Evolutionary conservation across 2,888 invertebrate species (phyloP).

Genomic region (Apamea epomidion): DNA sequence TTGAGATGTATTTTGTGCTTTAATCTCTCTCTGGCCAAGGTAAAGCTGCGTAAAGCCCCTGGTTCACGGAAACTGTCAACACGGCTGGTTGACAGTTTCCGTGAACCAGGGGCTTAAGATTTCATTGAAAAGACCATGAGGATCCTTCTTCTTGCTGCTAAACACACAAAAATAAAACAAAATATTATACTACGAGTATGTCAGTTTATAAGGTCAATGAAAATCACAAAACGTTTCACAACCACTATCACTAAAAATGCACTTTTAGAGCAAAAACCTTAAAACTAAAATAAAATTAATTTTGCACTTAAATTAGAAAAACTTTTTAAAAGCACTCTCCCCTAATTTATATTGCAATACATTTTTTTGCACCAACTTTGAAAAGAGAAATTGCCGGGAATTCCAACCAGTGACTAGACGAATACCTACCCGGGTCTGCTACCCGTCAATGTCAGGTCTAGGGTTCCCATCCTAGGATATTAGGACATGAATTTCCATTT

Average conservation of each 20-base stretch:
- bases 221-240: neutral
- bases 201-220: neutral
- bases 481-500: conserved; percentile 18
- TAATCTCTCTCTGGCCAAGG: neutral
- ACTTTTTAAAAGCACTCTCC: conserved; percentile 23
- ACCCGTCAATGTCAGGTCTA: conserved; percentile 55
- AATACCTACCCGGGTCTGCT: conserved; percentile 42
- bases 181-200: neutral
- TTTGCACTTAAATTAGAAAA: conserved; percentile 1
- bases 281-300: neutral
- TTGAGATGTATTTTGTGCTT: too few relatives aligned
- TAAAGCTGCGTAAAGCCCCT: neutral
- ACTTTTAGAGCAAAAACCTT: neutral
- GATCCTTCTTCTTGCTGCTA: neutral
- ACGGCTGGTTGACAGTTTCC: too few relatives aligned
- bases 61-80: neutral
- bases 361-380: conserved; percentile 39
- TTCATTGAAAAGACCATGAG: neutral
- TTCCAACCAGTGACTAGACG: conserved; percentile 50
- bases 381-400: conserved; percentile 47
- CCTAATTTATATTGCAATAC: conserved; percentile 31
- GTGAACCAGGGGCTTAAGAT: too few relatives aligned
- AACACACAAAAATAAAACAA: neutral
- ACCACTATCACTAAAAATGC: neutral
- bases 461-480: conserved; percentile 27